phyloP scores from a whole-genome alignment of 2,888 invertebrate genomes.

The Eristalis intricaria region DNA sequence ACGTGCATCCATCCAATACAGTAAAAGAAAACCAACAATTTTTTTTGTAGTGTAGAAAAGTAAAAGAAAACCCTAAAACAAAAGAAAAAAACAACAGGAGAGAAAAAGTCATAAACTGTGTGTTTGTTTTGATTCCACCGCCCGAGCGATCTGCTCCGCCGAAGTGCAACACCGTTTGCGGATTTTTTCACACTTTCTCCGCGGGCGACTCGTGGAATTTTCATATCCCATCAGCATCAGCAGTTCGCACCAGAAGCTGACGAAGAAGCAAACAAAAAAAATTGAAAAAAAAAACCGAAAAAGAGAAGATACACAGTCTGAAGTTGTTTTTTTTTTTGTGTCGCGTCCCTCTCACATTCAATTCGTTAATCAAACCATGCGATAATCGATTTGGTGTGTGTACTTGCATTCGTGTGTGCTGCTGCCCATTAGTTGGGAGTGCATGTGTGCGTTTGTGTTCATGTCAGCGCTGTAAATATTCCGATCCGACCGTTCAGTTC shows the following conservation, averaged over 20 bases:
- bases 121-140: conserved; percentile 46
- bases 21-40: conserved; percentile 35
- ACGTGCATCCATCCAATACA: conserved; percentile 60
- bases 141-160: conserved; percentile 11
- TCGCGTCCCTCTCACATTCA: conserved; percentile 56
- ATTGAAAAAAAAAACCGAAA: background rate
- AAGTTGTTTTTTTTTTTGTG: conserved; percentile 40
- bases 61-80: conserved; percentile 72
- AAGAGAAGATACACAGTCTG: conserved; percentile 64
- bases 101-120: background rate
- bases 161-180: conserved; percentile 20
- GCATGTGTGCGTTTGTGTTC: conserved; percentile 25
- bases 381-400: conserved; percentile 73
- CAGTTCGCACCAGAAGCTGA: conserved; percentile 19
- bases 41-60: conserved; percentile 71
- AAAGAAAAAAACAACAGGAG: conserved; percentile 20
- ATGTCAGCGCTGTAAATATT: conserved; percentile 39
- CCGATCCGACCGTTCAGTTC: conserved; percentile 36
- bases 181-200: conserved; percentile 50
- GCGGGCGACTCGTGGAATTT: conserved; percentile 25
- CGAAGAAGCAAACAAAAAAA: conserved; percentile 15
- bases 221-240: conserved; percentile 24
- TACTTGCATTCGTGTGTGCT: conserved; percentile 42
- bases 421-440: background rate
- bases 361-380: conserved; percentile 74